Conservation (phyloP, 2,888 invertebrate genomes). For the Tinea pellionella region DNA sequence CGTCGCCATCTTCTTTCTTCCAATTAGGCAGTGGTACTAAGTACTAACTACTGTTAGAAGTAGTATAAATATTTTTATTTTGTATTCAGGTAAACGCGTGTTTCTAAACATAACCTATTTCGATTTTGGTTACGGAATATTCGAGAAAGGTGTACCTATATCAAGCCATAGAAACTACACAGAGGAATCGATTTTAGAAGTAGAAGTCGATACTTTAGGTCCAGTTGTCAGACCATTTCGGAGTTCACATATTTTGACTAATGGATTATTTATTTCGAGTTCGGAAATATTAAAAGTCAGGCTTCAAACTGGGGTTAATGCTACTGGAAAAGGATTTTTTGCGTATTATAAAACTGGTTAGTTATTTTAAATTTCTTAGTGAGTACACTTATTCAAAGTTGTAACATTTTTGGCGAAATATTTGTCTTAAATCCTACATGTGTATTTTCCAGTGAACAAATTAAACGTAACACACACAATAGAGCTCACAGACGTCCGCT, state of each 20-base stretch:
- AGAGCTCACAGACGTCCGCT: conserved; percentile 26
- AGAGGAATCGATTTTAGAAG: conserved; percentile 57
- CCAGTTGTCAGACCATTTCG: conserved; percentile 70
- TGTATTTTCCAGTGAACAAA: conserved; percentile 33
- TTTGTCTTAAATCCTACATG: too few species aligned
- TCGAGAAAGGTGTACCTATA: conserved; percentile 45
- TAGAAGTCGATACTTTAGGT: conserved; percentile 69
- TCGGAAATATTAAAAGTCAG: conserved; percentile 72
- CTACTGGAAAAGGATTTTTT: conserved; percentile 74
- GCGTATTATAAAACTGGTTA: conserved; percentile 75
- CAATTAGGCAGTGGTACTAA: too few species aligned
- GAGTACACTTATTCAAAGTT: too few species aligned
- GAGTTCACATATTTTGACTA: conserved; percentile 66
- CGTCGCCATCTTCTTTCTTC: too few species aligned
- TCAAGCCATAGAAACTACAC: conserved; percentile 37
- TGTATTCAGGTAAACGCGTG: conserved; percentile 67
- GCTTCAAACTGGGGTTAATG: conserved; percentile 72
- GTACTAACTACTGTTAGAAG: too few species aligned
- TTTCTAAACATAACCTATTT: conserved; percentile 77
- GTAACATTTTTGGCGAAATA: too few species aligned
- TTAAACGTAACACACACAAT: conserved; percentile 46
- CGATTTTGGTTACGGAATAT: conserved; percentile 62
- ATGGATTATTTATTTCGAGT: conserved; percentile 75
- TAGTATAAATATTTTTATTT: not conserved
- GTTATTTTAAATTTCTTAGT: conserved; percentile 19